Evolutionary conservation across 2,113 vertebrate genomes (phyloP).

Genomic region (Callionymus lyra): DNA sequence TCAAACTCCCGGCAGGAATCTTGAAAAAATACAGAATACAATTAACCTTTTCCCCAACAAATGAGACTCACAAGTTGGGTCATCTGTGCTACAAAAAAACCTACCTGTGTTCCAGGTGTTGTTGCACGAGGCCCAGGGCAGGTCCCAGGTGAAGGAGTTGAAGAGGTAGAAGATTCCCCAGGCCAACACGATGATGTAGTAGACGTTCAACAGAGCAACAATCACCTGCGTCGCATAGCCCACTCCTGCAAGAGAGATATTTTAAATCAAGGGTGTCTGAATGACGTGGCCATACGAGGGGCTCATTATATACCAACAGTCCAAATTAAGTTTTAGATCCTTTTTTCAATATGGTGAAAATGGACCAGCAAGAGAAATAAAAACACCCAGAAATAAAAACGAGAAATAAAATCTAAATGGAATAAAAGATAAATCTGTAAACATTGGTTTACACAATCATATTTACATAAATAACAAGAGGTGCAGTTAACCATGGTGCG

Average conservation of each 20-base stretch:
- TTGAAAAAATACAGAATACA: slow-evolving; percentile 49
- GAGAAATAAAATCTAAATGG: no score
- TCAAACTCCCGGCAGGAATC: slow-evolving; percentile 68
- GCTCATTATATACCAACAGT: no score
- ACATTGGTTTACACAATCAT: no score
- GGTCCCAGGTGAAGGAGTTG: slow-evolving; percentile 79
- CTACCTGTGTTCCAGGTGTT: slow-evolving; percentile 91
- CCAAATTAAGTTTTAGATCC: no score
- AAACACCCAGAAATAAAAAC: no score
- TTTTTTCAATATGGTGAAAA: no score
- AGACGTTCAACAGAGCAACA: slow-evolving; percentile 78
- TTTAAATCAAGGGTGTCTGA: no score
- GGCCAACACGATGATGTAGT: slow-evolving; percentile 90
- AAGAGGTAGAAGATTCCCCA: slow-evolving; percentile 92
- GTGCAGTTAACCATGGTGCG: no score
- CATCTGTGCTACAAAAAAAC: not conserved
- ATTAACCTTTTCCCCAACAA: slow-evolving; percentile 26
- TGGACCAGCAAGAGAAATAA: no score
- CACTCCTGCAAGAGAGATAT: slow-evolving; percentile 63
- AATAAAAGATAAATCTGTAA: no score
- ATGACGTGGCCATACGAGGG: no score
- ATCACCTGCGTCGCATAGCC: slow-evolving; percentile 90
- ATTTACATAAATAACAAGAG: no score
- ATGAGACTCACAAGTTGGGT: slow-evolving; percentile 17
- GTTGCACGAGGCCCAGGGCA: slow-evolving; percentile 88